Base-by-base conservation (phyloP, 2,797 vertebrate species). In the Pempheris klunzingeri region DNA sequence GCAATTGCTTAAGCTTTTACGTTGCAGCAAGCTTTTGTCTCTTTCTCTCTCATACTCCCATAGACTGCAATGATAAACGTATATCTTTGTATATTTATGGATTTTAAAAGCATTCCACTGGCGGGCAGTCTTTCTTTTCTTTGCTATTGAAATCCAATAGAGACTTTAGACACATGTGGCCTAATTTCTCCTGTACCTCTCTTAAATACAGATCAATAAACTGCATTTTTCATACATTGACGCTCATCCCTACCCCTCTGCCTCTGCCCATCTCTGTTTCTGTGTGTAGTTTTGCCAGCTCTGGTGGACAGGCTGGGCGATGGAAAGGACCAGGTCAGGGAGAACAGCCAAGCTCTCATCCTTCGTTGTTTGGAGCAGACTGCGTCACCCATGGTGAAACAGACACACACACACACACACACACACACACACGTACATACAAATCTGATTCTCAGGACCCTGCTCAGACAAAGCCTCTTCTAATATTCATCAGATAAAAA, bases 251-350 rank as follows among this genome's bases (percentile, higher is more conserved):
- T 26, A 28, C 5, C 34, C 43, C 43, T 66, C 18, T 38, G 4
- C 39, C n/a, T 46, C 11, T 50, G 20, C 7, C 14, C 38, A 32
- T 8, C 39, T 46, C 11, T 30, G 5, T 66, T 55, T 60, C 12
- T 74, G 22, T 59, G 7, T 88, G 20, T 76, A 99, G 98, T 99
- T 84, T 82, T 97, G 58, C 92, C 95, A 84, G 95, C 96, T 70
- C 94, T 99, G 90, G 94, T 97, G 92, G 98, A 99, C 94, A 94
- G 98, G 78, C 94, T 99, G 93, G 98, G 98, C 67, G 98, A 99
- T 88, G 93, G 93, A 71, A 99, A 99, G 95, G 98, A 99, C 91
- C 98, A 98, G 91, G 97, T 99, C 90, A 96, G 98, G 87, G 98
- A 99, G 49, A 97, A 98, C 94, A 95, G 97, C 78, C 97, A 99